A percentile compares a stretch with the other conserved stretches of the same genome.
Conservation (phyloP, 2,113 vertebrate species). For the Enhydra lutris region DNA sequence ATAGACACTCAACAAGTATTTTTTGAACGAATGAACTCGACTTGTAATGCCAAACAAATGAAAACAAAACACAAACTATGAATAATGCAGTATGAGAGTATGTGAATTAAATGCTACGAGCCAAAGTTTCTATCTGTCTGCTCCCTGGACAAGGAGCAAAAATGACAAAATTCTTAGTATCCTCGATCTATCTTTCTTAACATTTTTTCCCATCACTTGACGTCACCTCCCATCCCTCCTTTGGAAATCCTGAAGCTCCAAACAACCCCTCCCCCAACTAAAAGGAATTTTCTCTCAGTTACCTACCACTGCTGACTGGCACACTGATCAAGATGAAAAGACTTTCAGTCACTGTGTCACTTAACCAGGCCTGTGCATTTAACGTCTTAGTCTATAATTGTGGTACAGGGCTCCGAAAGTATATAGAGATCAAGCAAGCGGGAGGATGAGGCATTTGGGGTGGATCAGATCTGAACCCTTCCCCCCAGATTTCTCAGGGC, state of each 20-base stretch:
- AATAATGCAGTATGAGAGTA: conserved; percentile 15
- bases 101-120: neutral
- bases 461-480: neutral
- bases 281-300: conserved; percentile 17
- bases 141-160: neutral
- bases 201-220: neutral
- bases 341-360: neutral
- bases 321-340: neutral
- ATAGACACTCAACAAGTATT: neutral
- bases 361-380: neutral
- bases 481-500: neutral
- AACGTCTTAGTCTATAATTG: neutral
- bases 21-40: neutral
- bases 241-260: neutral
- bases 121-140: neutral
- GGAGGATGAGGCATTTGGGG: neutral
- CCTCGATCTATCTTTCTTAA: neutral
- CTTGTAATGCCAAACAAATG: conserved; percentile 5
- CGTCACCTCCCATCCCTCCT: neutral
- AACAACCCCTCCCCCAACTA: neutral
- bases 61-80: conserved; percentile 31
- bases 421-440: neutral
- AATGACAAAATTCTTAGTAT: neutral
- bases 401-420: neutral
- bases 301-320: neutral